A percentile compares a stretch with the other conserved stretches of the same genome.
These are phyloP conservation scores for Hedychridium roseum DNA, from an alignment of 2,888 invertebrate species.

Conservation along the genomic window DNA sequence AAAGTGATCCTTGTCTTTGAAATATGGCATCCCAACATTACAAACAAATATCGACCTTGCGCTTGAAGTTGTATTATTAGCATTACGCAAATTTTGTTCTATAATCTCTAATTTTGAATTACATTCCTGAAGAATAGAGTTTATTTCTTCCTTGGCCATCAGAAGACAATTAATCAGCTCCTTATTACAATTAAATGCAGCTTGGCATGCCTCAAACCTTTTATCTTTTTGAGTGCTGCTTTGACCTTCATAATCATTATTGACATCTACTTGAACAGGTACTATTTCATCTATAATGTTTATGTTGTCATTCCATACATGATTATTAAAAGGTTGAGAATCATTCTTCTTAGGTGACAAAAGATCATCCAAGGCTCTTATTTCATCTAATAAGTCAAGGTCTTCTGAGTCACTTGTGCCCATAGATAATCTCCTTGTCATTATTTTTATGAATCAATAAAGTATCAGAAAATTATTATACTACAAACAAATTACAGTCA, in stretches of 20 bases:
- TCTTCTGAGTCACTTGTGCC: conserved; percentile 51
- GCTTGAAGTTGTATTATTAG: neutral
- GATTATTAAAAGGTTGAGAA: too few species aligned
- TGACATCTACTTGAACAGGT: too few species aligned
- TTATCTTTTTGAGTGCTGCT: too few species aligned
- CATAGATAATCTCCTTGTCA: too few species aligned
- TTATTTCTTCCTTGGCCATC: conserved; percentile 58
- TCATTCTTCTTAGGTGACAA: too few species aligned
- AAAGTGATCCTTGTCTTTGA: conserved; percentile 70
- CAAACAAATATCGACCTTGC: conserved; percentile 35
- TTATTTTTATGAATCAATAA: too few species aligned
- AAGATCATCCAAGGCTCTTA: conserved; percentile 44
- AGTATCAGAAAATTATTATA: too few species aligned
- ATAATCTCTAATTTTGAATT: conserved; percentile 45
- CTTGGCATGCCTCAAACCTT: too few species aligned
- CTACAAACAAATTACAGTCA: too few species aligned
- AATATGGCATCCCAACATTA: conserved; percentile 71
- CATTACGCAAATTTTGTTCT: conserved; percentile 23
- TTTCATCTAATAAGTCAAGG: conserved; percentile 45
- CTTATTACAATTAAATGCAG: conserved; percentile 62
- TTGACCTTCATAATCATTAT: too few species aligned
- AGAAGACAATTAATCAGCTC: conserved; percentile 58
- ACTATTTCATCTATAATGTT: too few species aligned
- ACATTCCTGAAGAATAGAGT: conserved; percentile 58
- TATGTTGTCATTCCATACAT: too few species aligned